A percentile compares a stretch with the other conserved stretches of the same genome.
phyloP scores from a whole-genome alignment of 1,140 invertebrate genomes.

The Drosophila sucinea region DNA sequence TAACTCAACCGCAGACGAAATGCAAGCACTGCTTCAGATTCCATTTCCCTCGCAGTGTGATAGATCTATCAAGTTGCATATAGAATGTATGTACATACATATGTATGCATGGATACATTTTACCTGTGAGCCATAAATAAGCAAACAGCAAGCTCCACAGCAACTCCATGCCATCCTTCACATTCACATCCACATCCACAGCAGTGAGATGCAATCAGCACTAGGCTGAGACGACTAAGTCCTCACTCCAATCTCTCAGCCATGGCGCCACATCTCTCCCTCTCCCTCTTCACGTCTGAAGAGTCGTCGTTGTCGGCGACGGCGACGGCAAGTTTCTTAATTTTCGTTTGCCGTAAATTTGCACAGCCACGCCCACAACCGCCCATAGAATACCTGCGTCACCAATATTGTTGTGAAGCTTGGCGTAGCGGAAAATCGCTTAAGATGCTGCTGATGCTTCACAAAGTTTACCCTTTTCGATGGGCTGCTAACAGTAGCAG shows the following conservation, averaged over 20 bases:
- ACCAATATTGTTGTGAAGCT: conserved; percentile 65
- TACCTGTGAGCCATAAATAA: conserved; percentile 67
- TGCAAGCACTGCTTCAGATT: conserved; percentile 55
- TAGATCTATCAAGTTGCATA: conserved; percentile 66
- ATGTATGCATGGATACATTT: conserved; percentile 46
- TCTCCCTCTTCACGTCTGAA: conserved; percentile 8
- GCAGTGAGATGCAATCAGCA: conserved; percentile 46
- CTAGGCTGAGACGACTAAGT: conserved; percentile 31
- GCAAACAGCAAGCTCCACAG: conserved; percentile 46
- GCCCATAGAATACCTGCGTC: conserved; percentile 40
- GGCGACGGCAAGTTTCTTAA: conserved; percentile 68
- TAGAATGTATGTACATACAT: conserved; percentile 11
- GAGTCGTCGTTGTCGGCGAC: no score
- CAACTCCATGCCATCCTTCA: conserved; percentile 22
- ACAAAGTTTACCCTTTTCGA: conserved; percentile 59
- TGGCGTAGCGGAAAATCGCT: conserved; percentile 69
- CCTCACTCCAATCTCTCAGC: conserved; percentile 13
- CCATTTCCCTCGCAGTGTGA: conserved; percentile 56
- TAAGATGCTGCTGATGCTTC: conserved; percentile 62
- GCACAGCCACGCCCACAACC: conserved; percentile 37
- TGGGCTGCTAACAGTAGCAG: conserved; percentile 3
- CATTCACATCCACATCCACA: neutral
- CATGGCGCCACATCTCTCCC: neutral
- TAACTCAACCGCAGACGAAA: conserved; percentile 59
- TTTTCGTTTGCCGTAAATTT: conserved; percentile 66